Percentiles rank a stretch among this genome's conserved stretches.
Evolutionary conservation across 2,113 vertebrate species (phyloP).

Genomic region (Furnarius figulus): DNA sequence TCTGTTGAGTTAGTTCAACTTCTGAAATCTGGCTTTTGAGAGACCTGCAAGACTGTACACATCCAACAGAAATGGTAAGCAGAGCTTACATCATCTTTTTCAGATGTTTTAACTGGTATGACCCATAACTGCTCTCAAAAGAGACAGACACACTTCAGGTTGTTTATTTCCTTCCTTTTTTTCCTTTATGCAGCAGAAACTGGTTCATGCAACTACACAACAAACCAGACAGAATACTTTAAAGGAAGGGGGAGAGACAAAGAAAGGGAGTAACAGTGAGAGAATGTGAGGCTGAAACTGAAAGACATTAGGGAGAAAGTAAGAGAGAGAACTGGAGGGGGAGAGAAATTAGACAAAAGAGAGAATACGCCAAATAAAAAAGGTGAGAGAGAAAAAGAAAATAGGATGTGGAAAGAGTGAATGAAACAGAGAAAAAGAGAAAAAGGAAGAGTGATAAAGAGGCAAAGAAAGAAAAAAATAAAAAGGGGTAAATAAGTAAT

Average conservation of each 20-base stretch:
- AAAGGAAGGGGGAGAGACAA: background rate
- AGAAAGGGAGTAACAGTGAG: background rate
- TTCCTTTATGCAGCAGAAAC: background rate
- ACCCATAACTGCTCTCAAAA: background rate
- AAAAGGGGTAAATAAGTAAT: background rate
- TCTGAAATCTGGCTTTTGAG: background rate
- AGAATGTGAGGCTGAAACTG: background rate
- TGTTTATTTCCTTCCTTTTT: background rate
- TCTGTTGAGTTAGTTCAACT: background rate
- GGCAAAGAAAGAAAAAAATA: background rate
- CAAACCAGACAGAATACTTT: background rate
- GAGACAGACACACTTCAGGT: background rate
- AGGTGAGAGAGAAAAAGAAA: background rate
- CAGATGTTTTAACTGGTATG: background rate
- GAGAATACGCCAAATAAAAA: background rate
- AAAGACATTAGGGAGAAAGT: background rate
- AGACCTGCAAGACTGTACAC: background rate
- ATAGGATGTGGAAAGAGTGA: accelerated
- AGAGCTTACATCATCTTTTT: background rate
- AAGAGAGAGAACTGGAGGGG: background rate
- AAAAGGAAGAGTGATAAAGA: background rate
- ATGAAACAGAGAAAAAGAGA: background rate
- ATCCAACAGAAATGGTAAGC: background rate
- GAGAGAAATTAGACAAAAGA: background rate
- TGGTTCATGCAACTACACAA: background rate